Evolutionary conservation across 2,888 invertebrate genomes (phyloP), one percentile per base, ranked within the genome.

Genomic region (Penaeus monodon): DNA sequence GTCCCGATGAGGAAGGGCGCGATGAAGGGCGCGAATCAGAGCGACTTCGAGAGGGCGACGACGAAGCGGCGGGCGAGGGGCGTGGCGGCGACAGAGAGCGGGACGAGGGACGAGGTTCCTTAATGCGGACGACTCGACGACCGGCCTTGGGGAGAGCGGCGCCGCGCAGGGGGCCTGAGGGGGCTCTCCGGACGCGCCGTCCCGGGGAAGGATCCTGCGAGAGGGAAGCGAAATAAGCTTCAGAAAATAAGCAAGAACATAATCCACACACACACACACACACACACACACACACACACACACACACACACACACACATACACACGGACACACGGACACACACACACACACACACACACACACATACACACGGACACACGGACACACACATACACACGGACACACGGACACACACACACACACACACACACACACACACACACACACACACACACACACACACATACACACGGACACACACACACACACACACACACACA

Each of bases 401-500:
- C 20, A 2, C 0, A 68, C 22, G 12, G 7, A 68, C 22, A 20
- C 22, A 20, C 20, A 20, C 22, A 20, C 22, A 20, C 20, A 12
- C 14, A 20, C 1, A 20, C 22, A 20, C 12, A 12, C 12, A 68
- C 22, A 24, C 14, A 24, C 14, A 24, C 2, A 68, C 22, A 68
- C 68, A 68, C 68, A 68, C 68, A 20, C 68, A 68, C 68, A 68
- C 24, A 68, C 68, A 68, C 24, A 68, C 10, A 68, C 20, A 68
- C 24, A 68, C 24, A 68, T 12, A 68, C 68, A 68, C 68, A 68
- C 68, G 27, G 3, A 10, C 24, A 68, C 10, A 68, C 10, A 17
- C 24, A 68, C 10, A 68, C 10, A 68, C 10, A 68, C 10, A 68
- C 8, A 24, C 14, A 24, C 14, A 24, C 20, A 17, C 22, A 68